phyloP scores from a whole-genome alignment of 1,140 invertebrate species.

The Colletes gigas region DNA sequence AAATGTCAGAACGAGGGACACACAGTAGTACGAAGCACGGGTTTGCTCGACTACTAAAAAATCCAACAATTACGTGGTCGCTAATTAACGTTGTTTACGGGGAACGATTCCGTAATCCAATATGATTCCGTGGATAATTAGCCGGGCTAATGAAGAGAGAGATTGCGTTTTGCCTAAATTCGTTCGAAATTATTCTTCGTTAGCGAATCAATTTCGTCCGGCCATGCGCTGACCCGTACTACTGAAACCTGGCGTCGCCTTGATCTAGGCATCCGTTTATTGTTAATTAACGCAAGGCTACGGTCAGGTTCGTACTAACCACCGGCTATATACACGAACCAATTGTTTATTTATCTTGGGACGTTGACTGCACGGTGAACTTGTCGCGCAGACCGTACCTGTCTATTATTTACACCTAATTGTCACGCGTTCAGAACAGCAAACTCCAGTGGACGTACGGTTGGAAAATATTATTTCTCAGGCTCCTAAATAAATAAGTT shows the following conservation, averaged over 20 bases:
- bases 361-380: too few species aligned
- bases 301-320: too few species aligned
- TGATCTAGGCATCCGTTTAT: background rate
- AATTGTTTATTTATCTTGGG: too few species aligned
- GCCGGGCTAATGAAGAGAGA: constrained; percentile 23
- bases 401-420: too few species aligned
- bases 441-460: too few species aligned
- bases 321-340: too few species aligned
- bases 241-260: background rate
- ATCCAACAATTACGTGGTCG: background rate
- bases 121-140: background rate
- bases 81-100: constrained; percentile 31
- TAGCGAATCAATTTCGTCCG: background rate
- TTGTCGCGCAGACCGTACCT: too few species aligned
- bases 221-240: background rate
- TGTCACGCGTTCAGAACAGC: too few species aligned
- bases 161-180: constrained; percentile 32
- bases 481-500: too few species aligned
- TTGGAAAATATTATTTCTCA: too few species aligned
- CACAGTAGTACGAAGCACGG: background rate
- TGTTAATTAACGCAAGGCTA: too few species aligned
- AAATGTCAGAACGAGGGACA: too few species aligned
- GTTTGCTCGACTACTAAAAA: background rate
- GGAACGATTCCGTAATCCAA: constrained; percentile 4
- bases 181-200: background rate